phyloP scores from a whole-genome alignment of 2,888 invertebrate genomes.

The Mythimna vitellina region DNA sequence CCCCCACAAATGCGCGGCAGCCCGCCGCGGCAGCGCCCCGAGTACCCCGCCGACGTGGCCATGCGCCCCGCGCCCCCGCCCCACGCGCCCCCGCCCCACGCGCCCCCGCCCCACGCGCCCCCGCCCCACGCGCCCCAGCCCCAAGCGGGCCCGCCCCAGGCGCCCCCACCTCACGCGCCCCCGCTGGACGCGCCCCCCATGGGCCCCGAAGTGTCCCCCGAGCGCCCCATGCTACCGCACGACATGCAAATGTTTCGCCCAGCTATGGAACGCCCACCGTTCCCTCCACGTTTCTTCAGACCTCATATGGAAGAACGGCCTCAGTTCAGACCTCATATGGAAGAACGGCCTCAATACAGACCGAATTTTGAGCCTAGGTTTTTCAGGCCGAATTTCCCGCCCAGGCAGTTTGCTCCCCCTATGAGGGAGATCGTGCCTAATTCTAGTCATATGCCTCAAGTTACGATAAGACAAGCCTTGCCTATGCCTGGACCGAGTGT shows the following conservation, averaged over 20 bases:
- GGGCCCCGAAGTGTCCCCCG: constrained; percentile 72
- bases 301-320: constrained; percentile 71
- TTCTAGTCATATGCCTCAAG: constrained; percentile 78
- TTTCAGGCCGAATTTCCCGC: constrained; percentile 70
- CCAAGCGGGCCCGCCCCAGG: no score
- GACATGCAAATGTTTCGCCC: constrained; percentile 68
- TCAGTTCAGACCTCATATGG: constrained; percentile 61
- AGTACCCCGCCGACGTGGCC: constrained; percentile 46
- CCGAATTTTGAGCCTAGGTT: constrained; percentile 74
- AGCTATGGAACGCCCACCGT: constrained; percentile 66
- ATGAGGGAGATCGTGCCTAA: constrained; percentile 76
- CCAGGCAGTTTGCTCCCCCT: constrained; percentile 72
- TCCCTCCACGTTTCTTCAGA: constrained; percentile 67
- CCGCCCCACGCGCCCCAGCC: constrained; percentile 56
- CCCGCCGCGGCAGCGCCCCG: constrained; percentile 35
- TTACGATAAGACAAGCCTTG: constrained; percentile 78
- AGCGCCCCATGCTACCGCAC: constrained; percentile 68
- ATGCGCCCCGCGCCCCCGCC: constrained; percentile 51
- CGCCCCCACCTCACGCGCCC: constrained; percentile 42
- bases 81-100: constrained; percentile 14
- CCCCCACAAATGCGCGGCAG: constrained; percentile 67
- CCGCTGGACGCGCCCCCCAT: constrained; percentile 57
- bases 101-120: constrained; percentile 53
- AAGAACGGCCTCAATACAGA: constrained; percentile 67
- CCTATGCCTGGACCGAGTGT: constrained; percentile 58